Evolutionary conservation across 2,797 vertebrate genomes (phyloP), one percentile per base, ranked within the genome.

Genomic region (Poeciliopsis gracilis): DNA sequence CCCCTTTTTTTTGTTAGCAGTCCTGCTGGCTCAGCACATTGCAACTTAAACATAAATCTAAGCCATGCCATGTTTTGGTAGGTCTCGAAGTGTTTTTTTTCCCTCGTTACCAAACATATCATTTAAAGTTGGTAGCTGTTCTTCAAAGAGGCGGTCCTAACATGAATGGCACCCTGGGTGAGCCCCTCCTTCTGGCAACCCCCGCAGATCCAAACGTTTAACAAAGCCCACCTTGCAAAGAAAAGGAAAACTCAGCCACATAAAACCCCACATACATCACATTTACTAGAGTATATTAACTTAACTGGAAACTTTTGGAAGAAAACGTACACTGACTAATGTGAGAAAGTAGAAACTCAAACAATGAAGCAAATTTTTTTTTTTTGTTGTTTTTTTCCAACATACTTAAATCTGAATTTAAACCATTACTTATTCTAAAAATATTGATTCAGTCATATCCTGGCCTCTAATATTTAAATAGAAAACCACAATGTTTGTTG

Each of bases 11-110:
- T 51, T 67, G 67, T 82, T 47, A 73, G 81, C 88, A 75, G 86
- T 90, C 80, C 87, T 85, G 77, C 61, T 45, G 47, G 61, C 80
- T 91, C 87, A 90, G 88, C 88, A 85, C 82, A 91, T 93, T 90
- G 79, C 36, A 77, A 73, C 84, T 88, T 49, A 79, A 81, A 88
- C 77, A 81, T 85, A 89, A 79, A 82, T 51, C 1, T 0, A 72
- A 76, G 84, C 84, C 78, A 79, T 72, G 72, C 9, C 79, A 63
- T 77, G 47, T 72, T 84, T 81, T 77, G 67, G 30, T 72, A 71
- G 9, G 15, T 73, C 67, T 38, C 66, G 41, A 25, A 12, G 33
- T 55, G 30, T 25, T 74, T 72, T 72, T 46, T 53, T 41, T 70
- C 75, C 10, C 51, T 75, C 53, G 33, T 16, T 46, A 77, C 8